Percentiles rank a stretch among this genome's conserved stretches.
Conservation (phyloP, 1,140 invertebrate species). For the Drosophila asahinai region DNA sequence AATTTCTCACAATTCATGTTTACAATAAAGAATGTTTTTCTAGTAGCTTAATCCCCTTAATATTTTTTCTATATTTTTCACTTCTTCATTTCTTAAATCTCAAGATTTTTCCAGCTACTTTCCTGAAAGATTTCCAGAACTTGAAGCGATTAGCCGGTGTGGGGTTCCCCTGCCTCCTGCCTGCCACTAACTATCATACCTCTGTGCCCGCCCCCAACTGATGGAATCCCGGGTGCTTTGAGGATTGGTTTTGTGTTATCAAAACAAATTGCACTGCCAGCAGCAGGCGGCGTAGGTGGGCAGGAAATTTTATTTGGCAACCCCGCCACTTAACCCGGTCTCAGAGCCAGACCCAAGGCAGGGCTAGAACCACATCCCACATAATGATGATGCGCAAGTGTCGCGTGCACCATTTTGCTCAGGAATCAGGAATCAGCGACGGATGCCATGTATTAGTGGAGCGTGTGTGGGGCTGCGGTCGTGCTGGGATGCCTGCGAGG, state of each 20-base stretch:
- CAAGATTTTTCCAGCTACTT: not conserved
- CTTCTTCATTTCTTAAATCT: not conserved
- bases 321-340: constrained; percentile 68
- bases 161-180: constrained; percentile 3
- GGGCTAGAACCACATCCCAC: constrained; percentile 49
- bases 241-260: constrained; percentile 69
- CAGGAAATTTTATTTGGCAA: constrained; percentile 76
- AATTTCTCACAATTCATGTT: too few species aligned
- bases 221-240: constrained; percentile 30
- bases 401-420: constrained; percentile 71
- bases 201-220: not conserved
- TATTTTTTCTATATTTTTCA: not conserved
- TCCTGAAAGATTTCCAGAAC: not conserved
- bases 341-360: constrained; percentile 5
- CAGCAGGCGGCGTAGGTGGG: constrained; percentile 40
- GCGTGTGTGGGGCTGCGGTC: constrained; percentile 47
- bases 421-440: constrained; percentile 24
- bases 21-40: too few species aligned
- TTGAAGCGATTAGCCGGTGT: constrained; percentile 17
- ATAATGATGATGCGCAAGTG: constrained; percentile 79
- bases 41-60: too few species aligned
- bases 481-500: constrained; percentile 74
- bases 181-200: constrained; percentile 14
- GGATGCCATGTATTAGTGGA: constrained; percentile 77
- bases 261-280: constrained; percentile 73